phyloP scores from a whole-genome alignment of 2,113 vertebrate species.

The Hippolais icterina region DNA sequence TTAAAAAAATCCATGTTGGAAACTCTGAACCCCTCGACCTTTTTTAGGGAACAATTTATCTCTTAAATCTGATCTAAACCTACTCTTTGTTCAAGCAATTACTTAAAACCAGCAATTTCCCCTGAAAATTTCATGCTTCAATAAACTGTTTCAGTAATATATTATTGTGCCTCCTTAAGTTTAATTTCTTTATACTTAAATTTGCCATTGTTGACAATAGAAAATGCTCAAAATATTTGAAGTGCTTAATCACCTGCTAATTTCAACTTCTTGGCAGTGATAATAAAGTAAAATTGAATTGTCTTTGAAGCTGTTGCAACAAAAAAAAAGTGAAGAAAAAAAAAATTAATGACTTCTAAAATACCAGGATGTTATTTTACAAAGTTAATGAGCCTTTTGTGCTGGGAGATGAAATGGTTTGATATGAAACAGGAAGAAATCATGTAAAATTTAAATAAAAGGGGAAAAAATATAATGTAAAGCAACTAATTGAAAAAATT shows the following conservation, averaged over 20 bases:
- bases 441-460: background rate
- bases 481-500: background rate
- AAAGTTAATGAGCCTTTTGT: constrained; percentile 43
- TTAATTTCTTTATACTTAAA: background rate
- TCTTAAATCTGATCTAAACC: background rate
- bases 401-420: background rate
- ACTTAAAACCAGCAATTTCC: background rate
- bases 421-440: constrained; percentile 1
- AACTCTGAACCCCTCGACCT: background rate
- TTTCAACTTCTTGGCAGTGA: constrained; percentile 31
- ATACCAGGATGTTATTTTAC: constrained; percentile 11
- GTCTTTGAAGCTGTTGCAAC: constrained; percentile 20
- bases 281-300: constrained; percentile 33
- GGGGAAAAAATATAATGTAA: background rate
- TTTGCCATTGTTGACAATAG: background rate
- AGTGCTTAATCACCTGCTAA: constrained; percentile 27
- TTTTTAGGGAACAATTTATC: background rate
- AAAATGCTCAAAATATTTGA: constrained; percentile 21
- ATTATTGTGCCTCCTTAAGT: background rate
- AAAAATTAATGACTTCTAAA: background rate
- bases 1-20: background rate
- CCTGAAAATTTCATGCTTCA: background rate
- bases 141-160: background rate
- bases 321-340: background rate
- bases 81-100: background rate